Conservation (phyloP, 2,797 vertebrate species). For the Propithecus deckenii region DNA sequence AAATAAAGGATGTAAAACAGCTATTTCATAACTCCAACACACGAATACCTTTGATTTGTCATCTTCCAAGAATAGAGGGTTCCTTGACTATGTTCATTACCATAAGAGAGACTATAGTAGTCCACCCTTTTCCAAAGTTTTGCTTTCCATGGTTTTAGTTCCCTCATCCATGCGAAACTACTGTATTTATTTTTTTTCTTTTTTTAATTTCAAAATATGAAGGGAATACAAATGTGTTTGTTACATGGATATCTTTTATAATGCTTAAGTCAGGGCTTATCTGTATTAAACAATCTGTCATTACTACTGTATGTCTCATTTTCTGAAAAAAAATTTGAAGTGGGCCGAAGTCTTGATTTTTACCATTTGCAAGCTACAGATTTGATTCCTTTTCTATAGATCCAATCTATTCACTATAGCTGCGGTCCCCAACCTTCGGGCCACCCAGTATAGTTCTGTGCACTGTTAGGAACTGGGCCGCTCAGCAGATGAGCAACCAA, state of each 20-base stretch:
- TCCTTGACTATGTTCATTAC: constrained; percentile 28
- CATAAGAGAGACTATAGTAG: constrained; percentile 13
- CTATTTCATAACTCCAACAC: not conserved
- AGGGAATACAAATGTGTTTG: not conserved
- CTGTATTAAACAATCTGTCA: constrained; percentile 21
- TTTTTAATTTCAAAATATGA: not conserved
- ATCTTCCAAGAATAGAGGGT: constrained; percentile 52
- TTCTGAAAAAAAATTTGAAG: not conserved
- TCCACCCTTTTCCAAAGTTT: not conserved
- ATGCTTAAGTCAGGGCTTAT: not conserved
- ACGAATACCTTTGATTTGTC: not conserved
- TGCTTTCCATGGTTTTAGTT: not conserved
- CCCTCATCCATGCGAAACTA: not conserved
- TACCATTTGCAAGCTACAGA: not conserved
- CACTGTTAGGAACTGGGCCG: too few species aligned
- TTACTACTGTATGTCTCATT: not conserved
- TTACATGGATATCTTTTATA: too few species aligned
- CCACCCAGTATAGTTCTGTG: too few species aligned
- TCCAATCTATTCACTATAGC: not conserved
- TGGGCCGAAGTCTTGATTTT: not conserved
- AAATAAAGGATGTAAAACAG: not conserved
- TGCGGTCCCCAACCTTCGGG: too few species aligned
- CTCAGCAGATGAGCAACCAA: too few species aligned
- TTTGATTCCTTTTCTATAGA: not conserved
- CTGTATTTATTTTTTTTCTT: not conserved